Evolutionary conservation across 1,140 invertebrate species (phyloP), one percentile per base, ranked within the genome.

Genomic region (Trypoxylus dichotomus): DNA sequence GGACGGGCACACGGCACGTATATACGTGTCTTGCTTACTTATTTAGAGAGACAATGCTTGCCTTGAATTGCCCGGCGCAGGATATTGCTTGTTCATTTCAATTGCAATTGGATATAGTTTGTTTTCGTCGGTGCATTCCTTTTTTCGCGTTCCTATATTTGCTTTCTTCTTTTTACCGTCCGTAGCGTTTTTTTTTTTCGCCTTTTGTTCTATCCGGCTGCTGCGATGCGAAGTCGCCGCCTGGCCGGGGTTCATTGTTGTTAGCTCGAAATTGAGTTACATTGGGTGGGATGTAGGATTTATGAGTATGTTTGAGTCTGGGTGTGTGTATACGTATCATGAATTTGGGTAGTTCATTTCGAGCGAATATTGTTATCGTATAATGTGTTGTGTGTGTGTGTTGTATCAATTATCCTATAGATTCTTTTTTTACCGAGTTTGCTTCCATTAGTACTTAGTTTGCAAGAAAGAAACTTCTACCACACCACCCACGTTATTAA

Each of bases 101-200:
- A 54, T 54, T 54, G 47, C 47, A 54, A 54, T 54, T 54, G 47
- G 47, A 54, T 54, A 54, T 54, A 54, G 47, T 54, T 54, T 54
- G 47, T 54, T 54, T 15, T 54, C 19, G 47, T 54, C 47, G 47
- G 15, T 54, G 15, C n/a, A 43, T 43, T 43, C 42, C 2, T 43
- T 43, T 43, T 43, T n/a, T 54, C 15, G 15, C 15, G 13, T n/a
- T n/a, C 19, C 47, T n/a, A 19, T 54, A 54, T 54, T 54, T 54
- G 19, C 19, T 54, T 15, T 6, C 19, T 54, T 54, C 32, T 54
- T 19, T 54, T 54, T 54, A 15, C 47, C 15, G 47, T 19, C 19
- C 2, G 32, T 54, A 3, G 11, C 15, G 13, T 19, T 54, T 2
- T 15, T 54, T 54, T n/a, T 54, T 54, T 47, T 37, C 1, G 32